phyloP scores from a whole-genome alignment of 2,113 vertebrate species.

The Platycercus adscitus region DNA sequence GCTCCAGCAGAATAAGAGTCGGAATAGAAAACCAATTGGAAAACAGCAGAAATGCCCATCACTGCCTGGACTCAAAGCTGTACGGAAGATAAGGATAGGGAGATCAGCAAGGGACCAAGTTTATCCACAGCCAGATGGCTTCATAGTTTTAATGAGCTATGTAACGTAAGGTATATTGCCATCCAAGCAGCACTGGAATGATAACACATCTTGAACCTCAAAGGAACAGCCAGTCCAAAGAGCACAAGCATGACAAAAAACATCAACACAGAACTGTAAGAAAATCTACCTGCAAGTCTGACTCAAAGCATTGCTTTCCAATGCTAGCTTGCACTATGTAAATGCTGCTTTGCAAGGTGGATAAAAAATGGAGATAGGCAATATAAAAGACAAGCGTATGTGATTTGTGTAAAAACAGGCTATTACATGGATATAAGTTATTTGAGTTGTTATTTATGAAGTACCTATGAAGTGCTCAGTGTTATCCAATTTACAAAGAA shows the following conservation, averaged over 20 bases:
- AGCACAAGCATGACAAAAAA: background rate
- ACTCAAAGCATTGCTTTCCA: background rate
- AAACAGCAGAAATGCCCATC: background rate
- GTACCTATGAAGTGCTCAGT: background rate
- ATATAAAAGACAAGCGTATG: background rate
- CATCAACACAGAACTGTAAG: rapidly evolving
- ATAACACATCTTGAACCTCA: background rate
- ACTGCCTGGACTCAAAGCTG: background rate
- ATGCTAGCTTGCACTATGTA: background rate
- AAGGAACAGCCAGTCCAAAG: background rate
- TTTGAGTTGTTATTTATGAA: slow-evolving; percentile 35
- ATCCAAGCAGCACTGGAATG: background rate
- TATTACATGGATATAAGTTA: background rate
- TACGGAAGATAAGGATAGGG: background rate
- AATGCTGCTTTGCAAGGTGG: background rate
- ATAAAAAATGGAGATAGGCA: background rate
- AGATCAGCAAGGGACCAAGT: background rate
- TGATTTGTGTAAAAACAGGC: background rate
- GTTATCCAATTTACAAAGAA: background rate
- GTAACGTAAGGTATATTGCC: background rate
- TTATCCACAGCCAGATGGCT: background rate
- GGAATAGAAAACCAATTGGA: background rate
- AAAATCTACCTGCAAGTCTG: background rate
- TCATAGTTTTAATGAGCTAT: background rate
- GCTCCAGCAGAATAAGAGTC: background rate